phyloP scores from a whole-genome alignment of 2,888 invertebrate species.

The Coleophora flavipennella region DNA sequence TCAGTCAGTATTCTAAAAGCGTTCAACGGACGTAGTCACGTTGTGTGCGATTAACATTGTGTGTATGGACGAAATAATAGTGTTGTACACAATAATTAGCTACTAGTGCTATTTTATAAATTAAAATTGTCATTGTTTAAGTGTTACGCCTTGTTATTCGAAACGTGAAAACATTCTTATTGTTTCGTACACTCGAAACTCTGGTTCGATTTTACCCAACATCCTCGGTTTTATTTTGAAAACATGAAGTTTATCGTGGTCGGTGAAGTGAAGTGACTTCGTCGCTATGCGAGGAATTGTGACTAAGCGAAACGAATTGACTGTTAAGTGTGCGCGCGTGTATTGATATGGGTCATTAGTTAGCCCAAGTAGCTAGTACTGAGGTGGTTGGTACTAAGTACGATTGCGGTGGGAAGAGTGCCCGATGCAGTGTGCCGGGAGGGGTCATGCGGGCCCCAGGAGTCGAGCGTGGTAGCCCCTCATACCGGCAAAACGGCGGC shows the following conservation, averaged over 20 bases:
- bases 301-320: conserved; percentile 21
- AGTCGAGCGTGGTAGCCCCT: conserved; percentile 35
- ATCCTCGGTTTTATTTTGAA: conserved; percentile 48
- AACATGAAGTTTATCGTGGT: conserved; percentile 44
- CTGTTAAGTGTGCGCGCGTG: conserved; percentile 54
- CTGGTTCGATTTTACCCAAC: conserved; percentile 20
- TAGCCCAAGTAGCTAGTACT: conserved; percentile 41
- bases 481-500: conserved; percentile 62
- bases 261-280: conserved; percentile 37
- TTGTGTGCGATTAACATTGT: conserved; percentile 27
- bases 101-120: conserved; percentile 2
- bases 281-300: conserved; percentile 31
- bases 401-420: conserved; percentile 29
- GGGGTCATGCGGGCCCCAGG: conserved; percentile 55
- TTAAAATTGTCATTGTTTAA: not conserved
- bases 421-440: conserved; percentile 51
- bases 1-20: conserved; percentile 59
- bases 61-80: not conserved
- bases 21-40: conserved; percentile 45
- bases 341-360: conserved; percentile 56
- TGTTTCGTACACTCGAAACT: conserved; percentile 12
- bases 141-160: no score
- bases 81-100: not conserved
- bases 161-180: conserved; percentile 8
- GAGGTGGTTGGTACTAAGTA: conserved; percentile 28